Base-by-base conservation (phyloP, 2,797 vertebrate species). In the Erithacus rubecula region DNA sequence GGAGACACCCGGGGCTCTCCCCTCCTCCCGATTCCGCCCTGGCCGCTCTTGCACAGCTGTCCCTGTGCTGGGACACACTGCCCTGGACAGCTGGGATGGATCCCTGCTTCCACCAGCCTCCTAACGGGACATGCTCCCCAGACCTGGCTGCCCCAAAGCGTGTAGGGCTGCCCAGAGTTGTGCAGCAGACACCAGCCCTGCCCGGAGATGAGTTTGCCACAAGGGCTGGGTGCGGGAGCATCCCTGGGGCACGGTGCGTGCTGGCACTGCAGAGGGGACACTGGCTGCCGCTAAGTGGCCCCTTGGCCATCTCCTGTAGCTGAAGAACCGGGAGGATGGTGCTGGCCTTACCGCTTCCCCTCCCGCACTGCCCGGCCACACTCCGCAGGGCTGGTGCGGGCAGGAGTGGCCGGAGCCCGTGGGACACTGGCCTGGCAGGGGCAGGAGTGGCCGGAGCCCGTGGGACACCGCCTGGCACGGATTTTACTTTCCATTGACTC, bases 21-120 rank as follows among this genome's bases (percentile, higher is more conserved):
- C 10, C 0, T 1, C 23, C 32, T 24, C 62, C 49, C 2, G 0
- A 1, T 6, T 46, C 68, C 12, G 2, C 11, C 30, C n/a, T 1
- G 4, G 21, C 46, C 3, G 3, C 43, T 17, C 41, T 41, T 41
- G 15, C 41, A 41, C 41, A 41, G 41, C 41, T 41, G 41, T 41
- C 41, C 41, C 41, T 41, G 41, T 41, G 44, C 81, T 3, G 6
- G 34, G 69, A 27, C 5, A 6, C 52, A 4, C 60, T 58, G 47
- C 43, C n/a, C 18, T 5, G 30, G 15, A 14, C 51, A 11, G 51
- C 41, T 2, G 3, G 69, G 59, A n/a, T 7, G 3, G 1, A 6
- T 44, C 81, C 43, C 37, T 37, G 56, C 34, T 52, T 36, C 74
- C 11, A 2, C 21, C 83, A 56, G 20, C 59, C 47, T 76, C 59